phyloP scores from a whole-genome alignment of 2,113 vertebrate species.

The Catharus bicknelli region DNA sequence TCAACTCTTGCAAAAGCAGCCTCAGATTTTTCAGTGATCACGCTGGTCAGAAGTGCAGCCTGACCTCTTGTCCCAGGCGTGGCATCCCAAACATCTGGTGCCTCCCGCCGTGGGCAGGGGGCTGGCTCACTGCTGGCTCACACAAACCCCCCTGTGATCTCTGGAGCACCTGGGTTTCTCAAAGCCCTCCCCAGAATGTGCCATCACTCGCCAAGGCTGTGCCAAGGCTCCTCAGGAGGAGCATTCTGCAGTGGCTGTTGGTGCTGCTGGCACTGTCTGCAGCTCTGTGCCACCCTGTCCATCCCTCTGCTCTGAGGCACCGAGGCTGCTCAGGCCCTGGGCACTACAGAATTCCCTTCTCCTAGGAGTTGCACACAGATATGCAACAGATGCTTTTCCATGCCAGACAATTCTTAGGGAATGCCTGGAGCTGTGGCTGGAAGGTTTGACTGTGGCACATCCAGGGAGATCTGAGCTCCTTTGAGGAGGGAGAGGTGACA shows the following conservation, averaged over 20 bases:
- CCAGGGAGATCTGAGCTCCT: background rate
- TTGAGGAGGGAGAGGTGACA: background rate
- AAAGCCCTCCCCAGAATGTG: background rate
- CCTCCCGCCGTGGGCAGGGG: background rate
- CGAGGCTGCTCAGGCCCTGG: background rate
- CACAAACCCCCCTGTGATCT: background rate
- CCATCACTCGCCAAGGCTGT: fast-evolving
- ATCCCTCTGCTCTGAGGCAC: background rate
- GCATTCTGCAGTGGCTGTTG: too few relatives aligned
- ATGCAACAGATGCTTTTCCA: background rate
- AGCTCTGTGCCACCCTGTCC: background rate
- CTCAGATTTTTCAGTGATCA: background rate
- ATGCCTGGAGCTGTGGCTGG: background rate
- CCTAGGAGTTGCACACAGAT: background rate
- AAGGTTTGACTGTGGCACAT: background rate
- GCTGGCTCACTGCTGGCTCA: background rate
- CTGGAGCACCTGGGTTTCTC: background rate
- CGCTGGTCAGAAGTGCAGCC: background rate
- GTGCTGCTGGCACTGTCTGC: background rate
- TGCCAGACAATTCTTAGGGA: background rate
- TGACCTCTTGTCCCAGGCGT: background rate
- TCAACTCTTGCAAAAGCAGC: slow-evolving; percentile 52
- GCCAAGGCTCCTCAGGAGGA: background rate
- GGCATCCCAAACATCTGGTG: background rate
- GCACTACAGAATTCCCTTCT: background rate